Base-by-base conservation (phyloP, 2,113 vertebrate genomes). In the Thunnus thynnus region DNA sequence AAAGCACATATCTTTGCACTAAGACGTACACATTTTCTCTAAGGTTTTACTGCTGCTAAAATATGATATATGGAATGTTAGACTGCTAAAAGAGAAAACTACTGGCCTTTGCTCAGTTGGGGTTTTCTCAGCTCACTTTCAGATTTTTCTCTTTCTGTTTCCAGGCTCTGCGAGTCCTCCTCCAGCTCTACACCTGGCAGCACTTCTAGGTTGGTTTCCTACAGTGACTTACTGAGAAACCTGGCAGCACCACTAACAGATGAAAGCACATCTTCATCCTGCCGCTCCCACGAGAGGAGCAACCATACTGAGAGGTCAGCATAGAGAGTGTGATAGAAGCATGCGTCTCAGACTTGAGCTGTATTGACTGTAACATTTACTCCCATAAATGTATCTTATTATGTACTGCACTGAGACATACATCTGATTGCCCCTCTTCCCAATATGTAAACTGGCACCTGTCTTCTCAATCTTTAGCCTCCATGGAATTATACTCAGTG, bases 161-260 rank as follows among this genome's bases (percentile, higher is more conserved):
- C 6, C 87, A 95, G 92, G 76, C 87, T 96, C 25, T 92, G 82
- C 72, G 84, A 88, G 73, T 90, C 46, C n/a, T 92, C 7, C 36
- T 41, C 60, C 16, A 55, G 55, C 48, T 73, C 88, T 88, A 48
- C 70, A 92, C 68, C 80, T 13, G 3, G 51, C 57, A 78, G 14
- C 12, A 14, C n/a, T 18, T 92, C 89, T 18, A 80, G 89, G 58
- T 74, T 78, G 73, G 80, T 95, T 65, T 76, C 91, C 61, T 94
- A 95, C 72, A 91, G 80, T 74, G 89, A 88, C 52, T 84, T 96
- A 69, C 79, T 95, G 78, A 82, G 72, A 18, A 79, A 76, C 72
- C 50, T 96, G 12, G 93, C 95, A 66, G 75, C 90, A 22, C 22
- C 36, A 3, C 11, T 73, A 76, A 65, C 70, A 18, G 66, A 85